Percentiles rank a stretch among this genome's conserved stretches.
Conservation (phyloP, 2,113 vertebrate species). For the Bostrychus sinensis region DNA sequence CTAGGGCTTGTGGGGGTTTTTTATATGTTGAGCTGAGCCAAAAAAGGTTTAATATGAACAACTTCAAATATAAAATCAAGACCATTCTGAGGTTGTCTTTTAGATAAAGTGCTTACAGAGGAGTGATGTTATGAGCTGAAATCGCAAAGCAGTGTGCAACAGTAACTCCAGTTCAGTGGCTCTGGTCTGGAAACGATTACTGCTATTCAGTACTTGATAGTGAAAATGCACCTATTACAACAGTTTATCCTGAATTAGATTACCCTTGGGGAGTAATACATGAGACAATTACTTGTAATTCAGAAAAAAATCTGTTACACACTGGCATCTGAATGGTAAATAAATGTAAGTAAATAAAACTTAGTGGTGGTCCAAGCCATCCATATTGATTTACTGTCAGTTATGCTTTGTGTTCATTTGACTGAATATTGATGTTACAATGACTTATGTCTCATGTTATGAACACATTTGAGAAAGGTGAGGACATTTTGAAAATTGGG, state of each 20-base stretch:
- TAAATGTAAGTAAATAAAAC: background rate
- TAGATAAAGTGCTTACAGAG: constrained; percentile 28
- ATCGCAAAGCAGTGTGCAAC: constrained; percentile 16
- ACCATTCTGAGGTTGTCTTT: background rate
- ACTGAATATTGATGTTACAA: constrained; percentile 6
- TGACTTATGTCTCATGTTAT: background rate
- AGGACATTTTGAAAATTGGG: background rate
- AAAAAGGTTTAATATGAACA: constrained; percentile 24
- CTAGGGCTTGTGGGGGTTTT: constrained; percentile 16
- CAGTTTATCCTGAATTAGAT: constrained; percentile 14
- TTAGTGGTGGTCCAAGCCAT: background rate
- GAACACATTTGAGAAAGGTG: background rate
- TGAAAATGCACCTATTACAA: constrained; percentile 40
- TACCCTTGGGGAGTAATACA: background rate
- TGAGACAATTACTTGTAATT: constrained; percentile 1
- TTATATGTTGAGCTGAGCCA: constrained; percentile 24
- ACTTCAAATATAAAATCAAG: background rate
- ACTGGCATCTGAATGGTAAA: constrained; percentile 1
- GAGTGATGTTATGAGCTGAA: constrained; percentile 17
- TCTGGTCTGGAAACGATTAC: constrained; percentile 57
- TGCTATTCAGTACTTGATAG: constrained; percentile 23
- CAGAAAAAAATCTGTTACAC: constrained; percentile 1
- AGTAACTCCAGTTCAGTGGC: constrained; percentile 15
- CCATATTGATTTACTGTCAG: background rate
- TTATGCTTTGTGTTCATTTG: background rate